These are phyloP conservation scores for Dryoscopus gambensis DNA, from an alignment of 2,113 vertebrate genomes.

Conservation along the genomic window DNA sequence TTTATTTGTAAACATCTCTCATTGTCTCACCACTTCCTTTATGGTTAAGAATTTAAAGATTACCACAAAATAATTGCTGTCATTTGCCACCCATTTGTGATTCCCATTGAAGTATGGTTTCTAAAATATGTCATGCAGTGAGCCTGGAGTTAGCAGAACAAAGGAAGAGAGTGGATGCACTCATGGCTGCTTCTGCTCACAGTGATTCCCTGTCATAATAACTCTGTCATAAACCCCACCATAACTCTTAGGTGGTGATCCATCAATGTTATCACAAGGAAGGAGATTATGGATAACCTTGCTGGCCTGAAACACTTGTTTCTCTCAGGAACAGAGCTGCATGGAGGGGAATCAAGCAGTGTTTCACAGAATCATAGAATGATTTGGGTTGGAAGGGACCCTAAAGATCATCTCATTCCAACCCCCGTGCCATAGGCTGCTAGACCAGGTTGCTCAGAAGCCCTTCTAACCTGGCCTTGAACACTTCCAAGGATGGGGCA, in stretches of 20 bases:
- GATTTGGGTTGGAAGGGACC: neutral
- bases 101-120: neutral
- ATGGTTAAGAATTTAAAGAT: neutral
- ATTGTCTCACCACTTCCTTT: slow-evolving; percentile 7
- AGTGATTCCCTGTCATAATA: neutral
- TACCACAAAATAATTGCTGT: slow-evolving; percentile 23
- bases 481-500: too few species aligned
- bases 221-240: neutral
- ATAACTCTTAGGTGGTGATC: neutral
- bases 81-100: neutral
- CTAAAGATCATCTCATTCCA: neutral
- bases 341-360: neutral
- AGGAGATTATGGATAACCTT: neutral
- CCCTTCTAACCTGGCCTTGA: neutral
- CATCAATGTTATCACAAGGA: neutral
- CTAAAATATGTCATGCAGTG: neutral
- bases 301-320: neutral
- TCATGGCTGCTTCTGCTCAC: accelerated
- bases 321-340: neutral
- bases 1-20: neutral
- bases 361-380: neutral
- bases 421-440: accelerated
- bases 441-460: neutral
- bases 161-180: neutral
- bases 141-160: neutral